Base-by-base conservation (phyloP, 2,888 invertebrate genomes). In the Podotricha telesiphe region DNA sequence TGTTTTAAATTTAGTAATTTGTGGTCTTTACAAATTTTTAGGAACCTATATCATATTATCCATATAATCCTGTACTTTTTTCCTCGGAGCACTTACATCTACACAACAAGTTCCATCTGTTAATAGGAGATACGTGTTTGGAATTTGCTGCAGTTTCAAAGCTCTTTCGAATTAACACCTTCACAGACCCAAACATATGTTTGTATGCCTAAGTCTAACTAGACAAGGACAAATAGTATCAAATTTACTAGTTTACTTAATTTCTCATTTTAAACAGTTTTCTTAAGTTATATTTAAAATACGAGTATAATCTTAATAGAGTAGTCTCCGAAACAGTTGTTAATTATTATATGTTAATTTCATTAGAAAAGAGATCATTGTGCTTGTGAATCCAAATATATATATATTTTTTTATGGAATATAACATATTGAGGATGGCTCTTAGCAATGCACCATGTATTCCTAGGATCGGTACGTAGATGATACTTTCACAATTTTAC, bases 141-240 rank as follows among this genome's bases (percentile, higher is more conserved):
- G 51, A 51, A 51, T n/a, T 53, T 17, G 17, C 34, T 37, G 34
- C 55, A 55, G 17, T 55, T 55, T 55, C 34, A 55, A 55, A 55
- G 55, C 55, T 55, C 55, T 55, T 55, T 55, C 55, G 17, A 55
- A 55, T 37, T 34, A 55, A 55, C 55, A 55, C 55, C 11, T 55
- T 55, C 11, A 55, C 34, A 6, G 34, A 42, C 34, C 34, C 55
- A 37, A 34, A 55, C 11, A 37, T 11, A 37, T 55, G 55, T 37
- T 37, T 55, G 34, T 53, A 53, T 11, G 34, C 53, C 34, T 34
- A 15, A 0, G n/a, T 28, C 15, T 53, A 34, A 55, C 34, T 55
- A 17, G 34, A 55, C 34, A 34, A 11, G 34, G 34, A 55, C 37
- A 37, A 11, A 55, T 2, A 5, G 34, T 17, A 34, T 34, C 11